phyloP scores from a whole-genome alignment of 2,113 vertebrate species.

The Ginglymostoma cirratum region DNA sequence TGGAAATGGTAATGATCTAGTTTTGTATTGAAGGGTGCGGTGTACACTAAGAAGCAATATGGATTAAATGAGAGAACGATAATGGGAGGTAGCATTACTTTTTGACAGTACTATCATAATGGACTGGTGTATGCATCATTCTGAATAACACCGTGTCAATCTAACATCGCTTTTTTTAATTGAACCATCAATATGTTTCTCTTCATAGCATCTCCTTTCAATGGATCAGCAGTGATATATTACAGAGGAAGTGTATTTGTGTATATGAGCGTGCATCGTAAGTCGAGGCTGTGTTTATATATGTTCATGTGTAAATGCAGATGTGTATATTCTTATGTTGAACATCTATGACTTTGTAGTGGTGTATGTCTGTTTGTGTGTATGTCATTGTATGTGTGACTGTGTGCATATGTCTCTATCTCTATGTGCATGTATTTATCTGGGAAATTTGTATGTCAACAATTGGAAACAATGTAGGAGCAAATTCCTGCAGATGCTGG shows the following conservation, averaged over 20 bases:
- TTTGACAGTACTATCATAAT: background rate
- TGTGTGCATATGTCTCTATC: background rate
- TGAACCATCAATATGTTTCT: conserved; percentile 22
- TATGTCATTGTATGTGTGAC: background rate
- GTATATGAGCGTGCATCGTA: background rate
- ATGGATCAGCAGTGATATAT: conserved; percentile 30
- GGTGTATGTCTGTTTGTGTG: background rate
- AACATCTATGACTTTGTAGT: background rate
- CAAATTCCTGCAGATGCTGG: no score
- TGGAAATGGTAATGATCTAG: background rate
- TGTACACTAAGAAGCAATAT: background rate
- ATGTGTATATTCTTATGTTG: background rate
- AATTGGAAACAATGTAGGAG: no score
- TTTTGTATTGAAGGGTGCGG: background rate
- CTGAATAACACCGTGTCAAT: conserved; percentile 10
- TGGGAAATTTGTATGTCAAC: background rate
- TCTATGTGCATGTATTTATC: background rate
- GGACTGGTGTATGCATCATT: background rate
- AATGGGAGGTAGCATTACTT: background rate
- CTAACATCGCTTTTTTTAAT: conserved; percentile 18
- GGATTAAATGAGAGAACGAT: background rate
- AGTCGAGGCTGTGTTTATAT: background rate
- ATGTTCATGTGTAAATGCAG: background rate
- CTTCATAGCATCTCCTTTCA: conserved; percentile 21
- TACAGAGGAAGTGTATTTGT: background rate